These are phyloP conservation scores for Limnephilus marmoratus DNA, from an alignment of 2,888 invertebrate genomes.

Conservation along the genomic window DNA sequence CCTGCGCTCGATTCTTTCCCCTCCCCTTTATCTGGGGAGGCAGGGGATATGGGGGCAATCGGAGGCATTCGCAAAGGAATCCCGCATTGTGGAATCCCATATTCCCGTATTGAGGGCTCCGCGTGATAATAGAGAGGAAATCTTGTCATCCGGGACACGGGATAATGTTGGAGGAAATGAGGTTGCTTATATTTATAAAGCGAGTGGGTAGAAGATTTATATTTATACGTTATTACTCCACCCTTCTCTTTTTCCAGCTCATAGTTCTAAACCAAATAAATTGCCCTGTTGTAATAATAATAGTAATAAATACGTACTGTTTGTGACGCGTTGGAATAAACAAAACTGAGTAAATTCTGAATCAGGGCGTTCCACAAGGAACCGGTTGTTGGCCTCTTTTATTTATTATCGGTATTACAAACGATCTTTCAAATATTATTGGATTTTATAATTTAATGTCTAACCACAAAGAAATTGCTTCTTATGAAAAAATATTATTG, in stretches of 20 bases:
- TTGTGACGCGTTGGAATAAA: not conserved
- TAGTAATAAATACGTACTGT: not conserved
- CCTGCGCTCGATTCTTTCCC: not conserved
- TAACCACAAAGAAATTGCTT: too few relatives aligned
- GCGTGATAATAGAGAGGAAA: slow-evolving; percentile 39
- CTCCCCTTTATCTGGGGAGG: not conserved
- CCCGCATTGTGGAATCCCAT: slow-evolving; percentile 19
- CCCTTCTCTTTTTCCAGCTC: not conserved
- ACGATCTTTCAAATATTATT: not conserved
- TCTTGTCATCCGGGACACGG: slow-evolving; percentile 40
- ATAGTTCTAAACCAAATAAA: not conserved
- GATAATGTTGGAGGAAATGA: slow-evolving; percentile 35
- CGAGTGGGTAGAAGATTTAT: not conserved
- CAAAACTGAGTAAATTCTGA: not conserved
- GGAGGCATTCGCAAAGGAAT: slow-evolving; percentile 2
- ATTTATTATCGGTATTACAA: not conserved
- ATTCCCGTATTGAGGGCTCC: slow-evolving; percentile 31
- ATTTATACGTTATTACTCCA: not conserved
- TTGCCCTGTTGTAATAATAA: not conserved
- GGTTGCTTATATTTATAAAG: slow-evolving; percentile 41
- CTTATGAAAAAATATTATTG: not conserved
- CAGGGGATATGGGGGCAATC: not conserved
- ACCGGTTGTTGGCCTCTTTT: not conserved
- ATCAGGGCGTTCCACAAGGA: not conserved
- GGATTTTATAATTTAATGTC: too few relatives aligned